phyloP scores from a whole-genome alignment of 2,888 invertebrate species.

The Acrobasis consociella region DNA sequence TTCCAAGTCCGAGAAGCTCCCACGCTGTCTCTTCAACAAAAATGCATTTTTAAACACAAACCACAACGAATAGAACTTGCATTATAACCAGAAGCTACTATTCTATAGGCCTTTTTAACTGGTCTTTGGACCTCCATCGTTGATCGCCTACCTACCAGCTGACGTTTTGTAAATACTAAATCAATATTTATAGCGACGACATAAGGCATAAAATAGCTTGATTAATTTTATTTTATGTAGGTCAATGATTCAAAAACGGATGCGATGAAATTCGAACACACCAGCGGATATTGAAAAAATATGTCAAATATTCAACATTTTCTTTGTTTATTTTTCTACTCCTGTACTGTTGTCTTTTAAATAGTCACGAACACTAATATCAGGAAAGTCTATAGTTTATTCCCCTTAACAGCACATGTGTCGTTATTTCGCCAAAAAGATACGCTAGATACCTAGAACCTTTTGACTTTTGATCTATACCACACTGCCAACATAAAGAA shows the following conservation, averaged over 20 bases:
- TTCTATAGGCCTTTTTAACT: conserved; percentile 13
- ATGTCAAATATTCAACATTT: no score
- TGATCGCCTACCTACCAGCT: conserved; percentile 40
- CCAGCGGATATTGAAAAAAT: not conserved
- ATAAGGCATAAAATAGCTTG: conserved; percentile 1
- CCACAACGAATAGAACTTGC: conserved; percentile 31
- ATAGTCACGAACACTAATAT: no score
- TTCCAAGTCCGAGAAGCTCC: conserved; percentile 5
- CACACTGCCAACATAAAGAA: no score
- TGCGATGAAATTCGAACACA: not conserved
- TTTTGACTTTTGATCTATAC: no score
- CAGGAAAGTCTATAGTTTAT: no score
- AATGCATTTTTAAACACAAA: conserved; percentile 26
- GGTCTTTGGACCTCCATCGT: conserved; percentile 40
- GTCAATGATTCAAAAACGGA: not conserved
- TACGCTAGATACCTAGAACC: no score
- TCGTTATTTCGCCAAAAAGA: no score
- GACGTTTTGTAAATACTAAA: conserved; percentile 33
- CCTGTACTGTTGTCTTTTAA: no score
- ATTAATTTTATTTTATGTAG: not conserved
- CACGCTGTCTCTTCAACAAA: conserved; percentile 25
- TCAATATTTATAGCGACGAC: not conserved
- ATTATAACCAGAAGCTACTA: conserved; percentile 3
- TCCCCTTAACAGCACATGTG: no score
- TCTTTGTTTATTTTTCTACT: no score